Base-by-base conservation (phyloP, 2,888 invertebrate genomes). In the Pseudococcus longispinus region DNA sequence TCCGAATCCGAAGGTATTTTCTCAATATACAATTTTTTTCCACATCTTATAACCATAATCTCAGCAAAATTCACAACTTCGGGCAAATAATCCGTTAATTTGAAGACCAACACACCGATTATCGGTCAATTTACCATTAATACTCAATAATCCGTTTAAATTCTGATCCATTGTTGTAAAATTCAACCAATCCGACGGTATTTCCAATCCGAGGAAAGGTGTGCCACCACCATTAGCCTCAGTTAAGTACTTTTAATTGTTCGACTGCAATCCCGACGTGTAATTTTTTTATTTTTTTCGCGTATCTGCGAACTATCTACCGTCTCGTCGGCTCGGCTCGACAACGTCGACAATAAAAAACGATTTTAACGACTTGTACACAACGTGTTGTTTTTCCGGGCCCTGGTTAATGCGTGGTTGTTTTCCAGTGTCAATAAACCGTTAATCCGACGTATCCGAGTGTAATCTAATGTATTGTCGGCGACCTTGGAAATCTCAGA, bases 341-440 rank as follows among this genome's bases (percentile, higher is more conserved):
- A 37, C 13, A 13, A 46, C 13, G 44, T 11, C 15, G 51, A 51
- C 6, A 51, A 51, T n/a, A 51, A 51, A 51, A 51, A 18, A 18
- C 15, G 51, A 51, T n/a, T 46, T 51, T 51, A 51, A 51, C 51
- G 51, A 51, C 51, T n/a, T 3, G 51, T 51, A 51, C 44, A 46
- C 13, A 11, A 13, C 11, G 65, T 65, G 23, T 65, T 13, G 65
- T 65, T 65, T 65, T 65, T 65, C 65, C 65, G 65, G 65, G 51
- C 51, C 26, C 2, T 23, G 23, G 26, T 26, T 26, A 26, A 26
- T 26, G 65, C 65, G 65, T 65, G 65, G 65, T 26, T 65, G 65
- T 65, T 65, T 65, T 65, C 65, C 65, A 65, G 65, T 65, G 65
- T 65, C 65, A 65, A 65, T 65, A 65, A 65, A 65, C 65, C 65